These are phyloP conservation scores for Phocoena phocoena DNA, from an alignment of 2,113 vertebrate genomes.

Conservation along the genomic window DNA sequence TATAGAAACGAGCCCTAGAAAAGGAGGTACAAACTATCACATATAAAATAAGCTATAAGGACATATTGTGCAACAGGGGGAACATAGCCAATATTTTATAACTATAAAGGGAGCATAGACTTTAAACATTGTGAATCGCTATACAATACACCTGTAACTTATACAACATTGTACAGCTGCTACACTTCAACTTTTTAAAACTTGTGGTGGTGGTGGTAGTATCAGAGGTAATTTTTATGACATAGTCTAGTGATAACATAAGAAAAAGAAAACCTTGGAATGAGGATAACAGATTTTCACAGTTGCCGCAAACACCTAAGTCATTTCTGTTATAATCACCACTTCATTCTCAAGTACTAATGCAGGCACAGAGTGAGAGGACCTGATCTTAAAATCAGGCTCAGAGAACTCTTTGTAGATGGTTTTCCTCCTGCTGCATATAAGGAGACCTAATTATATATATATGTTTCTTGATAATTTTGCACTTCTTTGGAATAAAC, in stretches of 20 bases:
- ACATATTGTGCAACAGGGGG: not conserved
- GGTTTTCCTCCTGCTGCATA: not conserved
- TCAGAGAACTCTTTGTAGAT: not conserved
- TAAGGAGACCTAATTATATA: constrained; percentile 43
- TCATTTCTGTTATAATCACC: not conserved
- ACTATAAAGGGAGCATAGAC: not conserved
- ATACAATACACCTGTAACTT: not conserved
- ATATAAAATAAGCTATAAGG: not conserved
- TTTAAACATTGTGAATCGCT: not conserved
- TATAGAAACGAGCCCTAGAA: not conserved
- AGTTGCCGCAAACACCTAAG: not conserved
- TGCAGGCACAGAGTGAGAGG: not conserved
- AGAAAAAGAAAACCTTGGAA: not conserved
- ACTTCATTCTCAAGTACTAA: not conserved
- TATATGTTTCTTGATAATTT: constrained; percentile 61
- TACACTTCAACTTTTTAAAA: not conserved
- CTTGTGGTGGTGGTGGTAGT: too few species aligned
- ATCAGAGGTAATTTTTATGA: not conserved
- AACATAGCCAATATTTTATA: not conserved
- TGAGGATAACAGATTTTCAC: not conserved
- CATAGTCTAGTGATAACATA: not conserved
- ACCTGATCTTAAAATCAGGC: not conserved
- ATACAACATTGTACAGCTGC: not conserved
- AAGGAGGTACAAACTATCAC: not conserved
- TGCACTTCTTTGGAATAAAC: constrained; percentile 27